Conservation (phyloP, 2,888 invertebrate genomes). For the Pollenia griseotomentosa region DNA sequence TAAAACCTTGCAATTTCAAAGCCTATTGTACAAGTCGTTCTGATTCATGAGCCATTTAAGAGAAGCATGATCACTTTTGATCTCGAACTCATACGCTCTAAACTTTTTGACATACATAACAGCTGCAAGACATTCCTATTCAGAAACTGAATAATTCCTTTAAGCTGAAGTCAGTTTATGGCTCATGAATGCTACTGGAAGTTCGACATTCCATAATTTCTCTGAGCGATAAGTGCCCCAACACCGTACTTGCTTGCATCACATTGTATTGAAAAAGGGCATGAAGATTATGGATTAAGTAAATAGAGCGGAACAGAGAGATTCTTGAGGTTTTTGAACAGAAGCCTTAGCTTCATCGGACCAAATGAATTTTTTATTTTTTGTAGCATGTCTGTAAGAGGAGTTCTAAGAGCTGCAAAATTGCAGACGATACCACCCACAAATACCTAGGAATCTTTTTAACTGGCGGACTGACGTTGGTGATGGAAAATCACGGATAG, state of each 20-base stretch:
- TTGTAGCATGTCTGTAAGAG: not conserved
- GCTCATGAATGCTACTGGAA: too few species aligned
- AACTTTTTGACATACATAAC: too few species aligned
- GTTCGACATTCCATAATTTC: not conserved
- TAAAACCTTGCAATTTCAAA: constrained; percentile 37
- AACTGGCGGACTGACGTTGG: constrained; percentile 28
- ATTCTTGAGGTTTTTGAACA: not conserved
- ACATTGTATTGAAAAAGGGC: too few species aligned
- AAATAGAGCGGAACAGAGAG: not conserved
- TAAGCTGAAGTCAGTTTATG: not conserved
- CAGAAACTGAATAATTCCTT: too few species aligned
- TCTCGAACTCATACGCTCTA: not conserved
- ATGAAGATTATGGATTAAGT: not conserved
- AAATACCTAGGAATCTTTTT: constrained; percentile 44
- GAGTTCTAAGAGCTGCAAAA: not conserved
- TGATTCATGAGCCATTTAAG: too few species aligned
- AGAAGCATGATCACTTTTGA: too few species aligned
- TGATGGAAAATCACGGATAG: too few species aligned
- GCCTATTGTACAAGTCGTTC: not conserved
- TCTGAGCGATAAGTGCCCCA: too few species aligned
- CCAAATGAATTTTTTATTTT: not conserved
- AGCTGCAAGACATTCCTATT: too few species aligned
- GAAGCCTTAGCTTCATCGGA: too few species aligned
- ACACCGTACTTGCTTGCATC: too few species aligned
- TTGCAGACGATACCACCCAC: constrained; percentile 36